Evolutionary conservation across 2,797 vertebrate genomes (phyloP).

Genomic region (Pelodytes ibericus): DNA sequence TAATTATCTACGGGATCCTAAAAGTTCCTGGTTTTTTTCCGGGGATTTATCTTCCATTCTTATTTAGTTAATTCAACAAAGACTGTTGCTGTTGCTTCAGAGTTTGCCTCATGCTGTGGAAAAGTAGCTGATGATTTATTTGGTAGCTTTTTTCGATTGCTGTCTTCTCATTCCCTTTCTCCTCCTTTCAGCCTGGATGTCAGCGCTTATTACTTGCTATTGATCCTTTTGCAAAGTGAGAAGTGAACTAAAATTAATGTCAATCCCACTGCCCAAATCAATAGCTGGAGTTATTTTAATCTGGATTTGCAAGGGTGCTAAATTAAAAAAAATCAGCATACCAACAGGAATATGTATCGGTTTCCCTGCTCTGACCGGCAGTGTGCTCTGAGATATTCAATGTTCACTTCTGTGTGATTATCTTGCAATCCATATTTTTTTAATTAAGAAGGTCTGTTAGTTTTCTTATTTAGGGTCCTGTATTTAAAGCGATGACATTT

Average conservation of each 20-base stretch:
- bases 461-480: constrained; percentile 82
- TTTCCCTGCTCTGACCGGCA: constrained; percentile 70
- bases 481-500: constrained; percentile 84
- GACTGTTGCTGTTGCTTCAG: constrained; percentile 81
- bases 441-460: constrained; percentile 80
- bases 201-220: constrained; percentile 96
- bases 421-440: constrained; percentile 80
- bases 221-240: constrained; percentile 94
- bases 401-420: constrained; percentile 71
- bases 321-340: constrained; percentile 90
- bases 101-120: constrained; percentile 81
- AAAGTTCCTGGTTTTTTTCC: constrained; percentile 59
- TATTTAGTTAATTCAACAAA: constrained; percentile 80
- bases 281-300: constrained; percentile 95
- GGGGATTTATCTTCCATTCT: constrained; percentile 71
- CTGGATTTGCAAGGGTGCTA: constrained; percentile 85
- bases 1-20: background rate
- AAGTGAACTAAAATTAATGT: constrained; percentile 99
- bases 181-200: constrained; percentile 87
- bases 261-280: constrained; percentile 92
- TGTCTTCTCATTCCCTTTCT: constrained; percentile 84
- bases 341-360: constrained; percentile 76
- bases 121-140: constrained; percentile 97
- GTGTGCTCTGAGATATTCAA: constrained; percentile 65
- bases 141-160: constrained; percentile 89